phyloP scores from a whole-genome alignment of 2,888 invertebrate genomes.

The Athalia rosae region DNA sequence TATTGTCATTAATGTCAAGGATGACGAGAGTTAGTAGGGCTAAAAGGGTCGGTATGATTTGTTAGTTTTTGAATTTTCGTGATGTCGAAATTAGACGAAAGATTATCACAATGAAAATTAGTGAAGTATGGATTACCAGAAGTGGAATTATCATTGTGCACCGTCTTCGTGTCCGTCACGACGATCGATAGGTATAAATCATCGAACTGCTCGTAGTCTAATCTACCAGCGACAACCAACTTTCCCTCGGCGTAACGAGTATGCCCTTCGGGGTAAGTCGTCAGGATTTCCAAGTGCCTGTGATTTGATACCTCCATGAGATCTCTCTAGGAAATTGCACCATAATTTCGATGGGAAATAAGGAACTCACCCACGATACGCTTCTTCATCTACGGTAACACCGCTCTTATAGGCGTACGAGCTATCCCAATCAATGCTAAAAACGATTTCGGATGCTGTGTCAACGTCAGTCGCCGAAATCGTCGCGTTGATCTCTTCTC shows the following conservation, averaged over 20 bases:
- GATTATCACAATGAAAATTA: neutral
- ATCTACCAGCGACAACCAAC: constrained; percentile 70
- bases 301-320: constrained; percentile 12
- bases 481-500: constrained; percentile 69
- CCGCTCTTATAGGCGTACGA: constrained; percentile 71
- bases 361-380: constrained; percentile 51
- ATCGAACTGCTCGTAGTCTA: constrained; percentile 79
- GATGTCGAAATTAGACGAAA: neutral
- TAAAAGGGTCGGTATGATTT: constrained; percentile 62
- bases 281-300: constrained; percentile 74
- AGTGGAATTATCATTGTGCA: constrained; percentile 73
- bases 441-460: constrained; percentile 76
- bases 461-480: constrained; percentile 79
- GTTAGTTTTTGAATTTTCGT: neutral
- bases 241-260: constrained; percentile 71
- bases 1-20: constrained; percentile 80
- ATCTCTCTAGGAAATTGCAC: constrained; percentile 22
- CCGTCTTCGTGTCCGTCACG: constrained; percentile 75
- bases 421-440: constrained; percentile 78
- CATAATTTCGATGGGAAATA: constrained; percentile 48
- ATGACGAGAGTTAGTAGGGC: constrained; percentile 78
- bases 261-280: constrained; percentile 68
- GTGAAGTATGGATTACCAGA: constrained; percentile 72
- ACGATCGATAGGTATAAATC: constrained; percentile 76
- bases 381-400: constrained; percentile 50